Evolutionary conservation across 2,888 invertebrate species (phyloP), one percentile per base, ranked within the genome.

Genomic region (Lasioglossum pauxillum): DNA sequence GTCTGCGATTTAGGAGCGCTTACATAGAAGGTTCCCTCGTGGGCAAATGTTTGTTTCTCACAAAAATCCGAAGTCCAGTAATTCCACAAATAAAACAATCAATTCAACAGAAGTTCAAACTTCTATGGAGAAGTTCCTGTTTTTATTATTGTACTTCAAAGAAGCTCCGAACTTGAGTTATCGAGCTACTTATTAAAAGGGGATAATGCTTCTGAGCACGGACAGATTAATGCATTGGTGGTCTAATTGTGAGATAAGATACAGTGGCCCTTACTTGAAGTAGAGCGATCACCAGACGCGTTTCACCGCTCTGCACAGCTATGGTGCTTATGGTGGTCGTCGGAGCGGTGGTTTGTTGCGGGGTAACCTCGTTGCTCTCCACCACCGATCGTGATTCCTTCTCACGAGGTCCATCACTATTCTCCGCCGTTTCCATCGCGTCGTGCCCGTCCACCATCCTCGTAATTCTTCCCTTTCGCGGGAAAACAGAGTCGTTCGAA

Each of bases 311-410:
- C 95, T 98, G 98, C 87, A 99, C 97, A 75, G 98, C 98, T 91
- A 98, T 98, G 83, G 98, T 98, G 95, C 98, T 98, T 93, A 98
- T 97, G 91, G 98, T 98, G 84, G 98, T 98, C 80, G 98, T 97
- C 91, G 96, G 96, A 77, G 79, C 74, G 78, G 83, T 89, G 80
- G 84, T 85, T 87, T 89, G 90, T 75, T 90, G 90, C 75, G 90
- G 64, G 46, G 88, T 73, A 83, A 86, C 88, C 77, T 90, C 91
- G 84, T 87, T 83, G 84, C 74, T 88, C 79, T 77, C 79, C 79
- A 86, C 76, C 75, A 85, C 82, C 44, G 79, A 46, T 78, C 79
- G 82, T 38, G 89, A 87, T 76, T 90, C 87, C 75, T 80, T 85
- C 82, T 89, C 89, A 10, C 78, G 57, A 49, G 84, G 77, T 82